Evolutionary conservation across 1,140 invertebrate genomes (phyloP), one percentile per base, ranked within the genome.

Genomic region (Palaemon carinicauda): DNA sequence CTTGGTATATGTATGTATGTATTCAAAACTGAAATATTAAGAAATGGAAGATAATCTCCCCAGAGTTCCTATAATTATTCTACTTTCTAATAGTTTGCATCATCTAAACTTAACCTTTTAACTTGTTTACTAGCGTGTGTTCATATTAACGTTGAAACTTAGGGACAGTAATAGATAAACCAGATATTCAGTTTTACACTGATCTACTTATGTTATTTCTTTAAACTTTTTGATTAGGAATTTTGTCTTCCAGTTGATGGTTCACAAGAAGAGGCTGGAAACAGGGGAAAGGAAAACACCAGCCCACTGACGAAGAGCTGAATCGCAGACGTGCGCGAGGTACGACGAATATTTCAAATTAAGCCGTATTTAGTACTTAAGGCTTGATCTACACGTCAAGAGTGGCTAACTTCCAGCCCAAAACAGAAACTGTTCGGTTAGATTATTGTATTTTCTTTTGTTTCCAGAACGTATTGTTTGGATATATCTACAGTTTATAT

Each of bases 201-300:
- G 52, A 53, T 27, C 27, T 52, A 14, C 56, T 51, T 69, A 27
- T 53, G 19, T 50, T 80, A 69, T 24, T 69, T 69, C 65, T 15
- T 31, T 21, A 69, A 69, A 31, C 29, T 69, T 21, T 21, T 69
- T 31, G 14, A 27, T 69, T 41, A 41, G 41, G 41, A 31, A 15
- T 69, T 69, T 60, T 79, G 41, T 60, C 77, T 80, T 80, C 80
- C 84, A 86, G 84, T 56, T 74, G 84, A 86, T n/a, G 84, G 77
- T 41, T 69, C 82, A 79, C 82, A 85, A 69, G 84, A 86, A 71
- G 84, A 86, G 65, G 84, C 77, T 33, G 78, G 84, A 71, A 86
- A 86, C 71, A 73, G 84, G 65, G 84, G 84, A 74, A 86, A 86
- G 71, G 84, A 86, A 80, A 86, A 86, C 78, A 80, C 84, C 54